Evolutionary conservation across 2,797 vertebrate genomes (phyloP).

Genomic region (Ficedula albicollis): DNA sequence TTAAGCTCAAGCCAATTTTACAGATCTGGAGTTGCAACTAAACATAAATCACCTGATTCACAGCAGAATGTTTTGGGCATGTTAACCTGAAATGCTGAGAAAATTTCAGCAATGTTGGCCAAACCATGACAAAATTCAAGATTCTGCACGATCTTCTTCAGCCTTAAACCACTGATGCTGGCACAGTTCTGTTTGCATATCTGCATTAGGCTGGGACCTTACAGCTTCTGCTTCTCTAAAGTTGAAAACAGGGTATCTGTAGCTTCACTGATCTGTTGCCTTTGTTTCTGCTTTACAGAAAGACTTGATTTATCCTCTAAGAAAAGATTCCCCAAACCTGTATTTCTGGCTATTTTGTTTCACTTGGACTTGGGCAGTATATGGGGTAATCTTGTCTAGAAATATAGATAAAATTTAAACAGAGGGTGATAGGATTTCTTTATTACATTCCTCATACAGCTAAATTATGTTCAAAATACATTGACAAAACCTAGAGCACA

Average conservation of each 20-base stretch:
- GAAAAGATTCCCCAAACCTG: neutral
- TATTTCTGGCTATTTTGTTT: neutral
- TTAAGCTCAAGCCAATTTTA: neutral
- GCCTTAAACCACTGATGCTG: neutral
- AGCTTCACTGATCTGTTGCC: neutral
- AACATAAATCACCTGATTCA: conserved; percentile 41
- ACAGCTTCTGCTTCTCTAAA: neutral
- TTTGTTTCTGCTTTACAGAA: neutral
- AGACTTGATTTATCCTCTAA: neutral
- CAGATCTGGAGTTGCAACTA: neutral
- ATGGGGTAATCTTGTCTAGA: neutral
- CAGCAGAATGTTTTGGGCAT: neutral
- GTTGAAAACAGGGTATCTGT: neutral
- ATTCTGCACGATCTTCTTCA: neutral
- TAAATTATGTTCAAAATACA: conserved; percentile 15
- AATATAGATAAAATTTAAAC: neutral
- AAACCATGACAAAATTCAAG: neutral
- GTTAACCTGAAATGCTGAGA: neutral
- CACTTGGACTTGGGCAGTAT: neutral
- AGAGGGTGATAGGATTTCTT: neutral
- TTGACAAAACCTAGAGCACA: neutral
- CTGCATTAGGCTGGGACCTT: neutral
- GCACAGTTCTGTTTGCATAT: neutral
- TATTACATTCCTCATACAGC: conserved; percentile 7
- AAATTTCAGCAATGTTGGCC: neutral